phyloP scores from a whole-genome alignment of 2,113 vertebrate genomes.

The Daubentonia madagascariensis region DNA sequence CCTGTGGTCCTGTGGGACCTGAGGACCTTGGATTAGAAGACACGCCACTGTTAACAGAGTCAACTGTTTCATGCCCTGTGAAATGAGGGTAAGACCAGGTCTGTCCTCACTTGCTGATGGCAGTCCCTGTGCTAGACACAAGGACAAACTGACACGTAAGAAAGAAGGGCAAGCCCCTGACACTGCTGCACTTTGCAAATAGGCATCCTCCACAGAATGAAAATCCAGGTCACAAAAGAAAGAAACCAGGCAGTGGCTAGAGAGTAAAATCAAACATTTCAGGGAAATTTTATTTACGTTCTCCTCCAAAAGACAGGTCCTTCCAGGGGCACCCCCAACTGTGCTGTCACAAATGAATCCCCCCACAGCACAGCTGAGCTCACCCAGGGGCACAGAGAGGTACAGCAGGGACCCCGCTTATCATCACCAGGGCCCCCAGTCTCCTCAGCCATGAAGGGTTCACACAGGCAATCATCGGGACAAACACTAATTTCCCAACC shows the following conservation, averaged over 20 bases:
- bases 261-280: background rate
- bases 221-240: background rate
- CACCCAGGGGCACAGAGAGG: background rate
- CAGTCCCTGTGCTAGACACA: fast-evolving
- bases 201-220: background rate
- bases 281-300: background rate
- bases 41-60: background rate
- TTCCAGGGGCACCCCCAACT: background rate
- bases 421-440: background rate
- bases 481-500: background rate
- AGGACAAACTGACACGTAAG: background rate
- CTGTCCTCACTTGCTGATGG: background rate
- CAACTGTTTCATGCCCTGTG: background rate
- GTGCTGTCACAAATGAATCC: background rate
- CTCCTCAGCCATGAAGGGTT: background rate
- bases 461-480: background rate
- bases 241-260: background rate
- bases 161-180: background rate
- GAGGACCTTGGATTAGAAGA: background rate
- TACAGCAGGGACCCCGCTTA: background rate
- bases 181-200: background rate
- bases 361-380: background rate
- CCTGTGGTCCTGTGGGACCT: background rate
- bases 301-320: background rate
- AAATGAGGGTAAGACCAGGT: background rate